These are phyloP conservation scores for Tautogolabrus adspersus DNA, from an alignment of 2,113 vertebrate species.

Conservation along the genomic window DNA sequence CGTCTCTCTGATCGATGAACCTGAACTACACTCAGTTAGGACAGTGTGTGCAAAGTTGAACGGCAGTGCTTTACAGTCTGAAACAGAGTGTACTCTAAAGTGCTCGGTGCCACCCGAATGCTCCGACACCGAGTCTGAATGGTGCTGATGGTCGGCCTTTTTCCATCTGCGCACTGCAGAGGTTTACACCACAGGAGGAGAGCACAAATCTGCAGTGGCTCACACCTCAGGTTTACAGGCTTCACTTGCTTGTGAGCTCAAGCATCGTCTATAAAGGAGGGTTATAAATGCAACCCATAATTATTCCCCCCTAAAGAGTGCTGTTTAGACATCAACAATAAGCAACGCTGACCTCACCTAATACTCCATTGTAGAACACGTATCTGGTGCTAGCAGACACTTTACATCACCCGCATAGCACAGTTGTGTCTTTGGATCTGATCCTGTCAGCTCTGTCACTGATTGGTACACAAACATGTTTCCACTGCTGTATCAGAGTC, in stretches of 20 bases:
- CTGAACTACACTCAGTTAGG: background rate
- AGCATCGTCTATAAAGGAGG: conserved; percentile 22
- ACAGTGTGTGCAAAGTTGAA: too few species aligned
- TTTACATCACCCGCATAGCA: conserved; percentile 6
- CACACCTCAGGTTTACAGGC: conserved; percentile 64
- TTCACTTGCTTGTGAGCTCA: conserved; percentile 57
- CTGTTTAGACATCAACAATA: conserved; percentile 43
- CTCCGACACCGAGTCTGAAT: conserved; percentile 32
- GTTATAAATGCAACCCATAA: conserved; percentile 17
- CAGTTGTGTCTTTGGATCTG: conserved; percentile 8
- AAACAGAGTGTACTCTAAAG: background rate
- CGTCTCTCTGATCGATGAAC: background rate
- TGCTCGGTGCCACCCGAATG: background rate
- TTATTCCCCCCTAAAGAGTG: conserved; percentile 30
- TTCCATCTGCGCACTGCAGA: conserved; percentile 71
- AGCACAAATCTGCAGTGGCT: conserved; percentile 65
- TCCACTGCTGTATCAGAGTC: conserved; percentile 25
- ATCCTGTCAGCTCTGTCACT: conserved; percentile 12
- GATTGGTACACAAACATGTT: conserved; percentile 17
- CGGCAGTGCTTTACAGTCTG: background rate
- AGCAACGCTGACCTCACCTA: conserved; percentile 42
- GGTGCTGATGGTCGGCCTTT: conserved; percentile 37
- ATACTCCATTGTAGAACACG: background rate
- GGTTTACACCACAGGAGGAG: conserved; percentile 56
- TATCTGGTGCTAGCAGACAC: background rate